Percentiles rank a stretch among this genome's conserved stretches.
Evolutionary conservation across 2,113 vertebrate genomes (phyloP).

Genomic region (Aleadryas rufinucha): DNA sequence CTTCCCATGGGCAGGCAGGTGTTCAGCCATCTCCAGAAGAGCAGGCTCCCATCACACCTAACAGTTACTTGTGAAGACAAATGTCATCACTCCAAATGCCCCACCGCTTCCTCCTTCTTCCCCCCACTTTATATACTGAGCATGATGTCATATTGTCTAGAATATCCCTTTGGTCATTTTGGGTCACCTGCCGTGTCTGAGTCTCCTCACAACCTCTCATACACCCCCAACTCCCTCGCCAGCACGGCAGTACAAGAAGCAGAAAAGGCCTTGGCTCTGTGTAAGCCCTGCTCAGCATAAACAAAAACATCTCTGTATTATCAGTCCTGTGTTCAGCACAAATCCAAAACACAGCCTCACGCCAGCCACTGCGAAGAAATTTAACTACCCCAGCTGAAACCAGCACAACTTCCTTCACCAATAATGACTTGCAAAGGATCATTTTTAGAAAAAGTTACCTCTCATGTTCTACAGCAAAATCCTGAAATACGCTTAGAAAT

Average conservation of each 20-base stretch:
- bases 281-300: background rate
- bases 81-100: background rate
- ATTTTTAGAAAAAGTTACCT: background rate
- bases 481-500: background rate
- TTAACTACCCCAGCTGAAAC: background rate
- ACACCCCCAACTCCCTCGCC: rapidly evolving
- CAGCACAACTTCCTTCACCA: background rate
- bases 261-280: background rate
- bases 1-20: background rate
- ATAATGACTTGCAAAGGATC: background rate
- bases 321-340: background rate
- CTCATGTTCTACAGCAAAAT: background rate
- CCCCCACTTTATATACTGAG: background rate
- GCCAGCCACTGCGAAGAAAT: background rate
- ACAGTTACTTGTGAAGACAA: background rate
- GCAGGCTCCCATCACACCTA: rapidly evolving
- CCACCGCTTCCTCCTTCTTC: background rate
- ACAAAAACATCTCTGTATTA: background rate
- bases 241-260: background rate
- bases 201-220: background rate
- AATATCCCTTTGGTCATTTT: background rate
- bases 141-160: background rate
- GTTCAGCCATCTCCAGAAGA: background rate
- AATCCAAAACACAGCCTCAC: background rate
- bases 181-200: background rate